Evolutionary conservation across 2,113 vertebrate genomes (phyloP).

Genomic region (Phalacrocorax aristotelis): DNA sequence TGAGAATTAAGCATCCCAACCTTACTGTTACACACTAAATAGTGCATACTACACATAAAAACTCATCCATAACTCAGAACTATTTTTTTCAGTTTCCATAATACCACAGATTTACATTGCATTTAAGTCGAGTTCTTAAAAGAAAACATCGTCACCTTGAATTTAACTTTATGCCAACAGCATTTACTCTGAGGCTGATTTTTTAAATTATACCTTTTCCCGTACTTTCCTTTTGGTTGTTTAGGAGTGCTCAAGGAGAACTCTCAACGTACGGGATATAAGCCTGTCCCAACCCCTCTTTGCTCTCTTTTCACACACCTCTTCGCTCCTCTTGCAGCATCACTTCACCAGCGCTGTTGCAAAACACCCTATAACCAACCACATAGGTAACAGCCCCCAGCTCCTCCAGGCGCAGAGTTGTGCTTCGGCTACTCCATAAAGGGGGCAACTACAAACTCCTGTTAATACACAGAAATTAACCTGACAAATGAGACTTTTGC

Average conservation of each 20-base stretch:
- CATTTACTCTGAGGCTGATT: fast-evolving
- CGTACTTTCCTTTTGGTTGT: background rate
- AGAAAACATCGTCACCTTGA: background rate
- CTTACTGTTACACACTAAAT: background rate
- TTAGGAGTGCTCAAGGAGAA: background rate
- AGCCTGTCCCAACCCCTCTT: no score
- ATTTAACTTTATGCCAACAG: background rate
- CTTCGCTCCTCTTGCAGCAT: background rate
- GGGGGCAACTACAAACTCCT: background rate
- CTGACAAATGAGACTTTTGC: fast-evolving
- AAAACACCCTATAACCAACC: fast-evolving
- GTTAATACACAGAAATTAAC: background rate
- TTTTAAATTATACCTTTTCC: background rate
- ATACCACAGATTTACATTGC: background rate
- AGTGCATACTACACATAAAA: background rate
- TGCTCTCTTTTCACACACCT: background rate
- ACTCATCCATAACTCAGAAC: background rate
- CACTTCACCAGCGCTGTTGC: background rate
- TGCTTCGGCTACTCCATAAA: fast-evolving
- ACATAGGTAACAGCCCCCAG: fast-evolving
- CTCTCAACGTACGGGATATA: fast-evolving
- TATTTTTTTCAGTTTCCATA: background rate
- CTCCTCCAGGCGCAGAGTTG: background rate
- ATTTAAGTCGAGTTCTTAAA: background rate
- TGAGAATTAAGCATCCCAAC: background rate